phyloP scores from a whole-genome alignment of 1,140 invertebrate genomes.

The Pseudomyrmex cubaensis region DNA sequence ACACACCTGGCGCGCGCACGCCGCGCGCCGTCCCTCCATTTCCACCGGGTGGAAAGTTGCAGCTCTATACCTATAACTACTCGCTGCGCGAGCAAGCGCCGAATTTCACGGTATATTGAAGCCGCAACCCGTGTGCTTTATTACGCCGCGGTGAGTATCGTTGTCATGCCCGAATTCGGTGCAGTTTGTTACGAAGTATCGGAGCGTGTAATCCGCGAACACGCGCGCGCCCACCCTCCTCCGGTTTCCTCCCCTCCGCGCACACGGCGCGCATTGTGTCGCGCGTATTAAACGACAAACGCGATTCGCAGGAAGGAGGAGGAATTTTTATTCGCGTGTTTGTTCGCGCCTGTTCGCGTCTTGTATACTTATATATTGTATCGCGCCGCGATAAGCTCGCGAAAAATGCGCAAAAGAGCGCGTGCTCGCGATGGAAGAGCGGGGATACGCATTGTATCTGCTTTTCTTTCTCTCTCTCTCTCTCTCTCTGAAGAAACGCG shows the following conservation, averaged over 20 bases:
- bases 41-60: background rate
- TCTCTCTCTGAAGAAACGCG: no score
- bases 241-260: no score
- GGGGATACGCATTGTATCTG: background rate
- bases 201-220: constrained; percentile 29
- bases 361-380: constrained; percentile 41
- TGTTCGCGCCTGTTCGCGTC: background rate
- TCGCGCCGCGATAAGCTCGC: background rate
- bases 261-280: background rate
- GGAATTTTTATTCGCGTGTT: constrained; percentile 33
- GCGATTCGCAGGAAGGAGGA: constrained; percentile 22
- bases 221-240: constrained; percentile 5
- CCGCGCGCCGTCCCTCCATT: background rate
- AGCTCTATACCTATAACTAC: background rate
- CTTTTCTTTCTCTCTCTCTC: background rate
- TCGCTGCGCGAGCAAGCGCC: background rate
- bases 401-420: background rate
- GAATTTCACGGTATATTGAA: constrained; percentile 40
- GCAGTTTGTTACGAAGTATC: constrained; percentile 56
- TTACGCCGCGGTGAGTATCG: constrained; percentile 59
- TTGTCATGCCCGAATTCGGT: constrained; percentile 38
- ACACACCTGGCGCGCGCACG: constrained; percentile 44
- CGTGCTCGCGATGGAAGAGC: no score
- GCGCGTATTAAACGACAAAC: constrained; percentile 28
- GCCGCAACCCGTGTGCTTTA: constrained; percentile 55